A percentile compares a stretch with the other conserved stretches of the same genome.
Conservation (phyloP, 1,140 invertebrate species). For the Triops longicaudatus region DNA sequence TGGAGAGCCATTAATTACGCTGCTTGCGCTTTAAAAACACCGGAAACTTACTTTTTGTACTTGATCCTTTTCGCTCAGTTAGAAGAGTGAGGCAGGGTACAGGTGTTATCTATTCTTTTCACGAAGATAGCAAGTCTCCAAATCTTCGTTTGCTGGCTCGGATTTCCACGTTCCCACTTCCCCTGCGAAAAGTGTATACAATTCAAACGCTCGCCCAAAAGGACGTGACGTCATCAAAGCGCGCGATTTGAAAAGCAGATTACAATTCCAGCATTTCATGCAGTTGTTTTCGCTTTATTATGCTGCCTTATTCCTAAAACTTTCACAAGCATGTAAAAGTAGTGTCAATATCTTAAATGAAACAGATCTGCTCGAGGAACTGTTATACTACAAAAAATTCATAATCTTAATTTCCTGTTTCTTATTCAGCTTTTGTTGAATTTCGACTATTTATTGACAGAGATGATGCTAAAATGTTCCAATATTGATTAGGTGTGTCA, state of each 20-base stretch:
- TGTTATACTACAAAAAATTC: too few relatives aligned
- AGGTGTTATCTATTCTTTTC: background rate
- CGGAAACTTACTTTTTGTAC: background rate
- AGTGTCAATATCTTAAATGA: too few relatives aligned
- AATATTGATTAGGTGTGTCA: too few relatives aligned
- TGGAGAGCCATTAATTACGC: background rate
- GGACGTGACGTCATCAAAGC: background rate
- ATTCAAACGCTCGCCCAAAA: background rate
- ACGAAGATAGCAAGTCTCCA: background rate
- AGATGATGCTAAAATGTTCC: too few relatives aligned
- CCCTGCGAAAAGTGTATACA: background rate
- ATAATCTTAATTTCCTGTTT: too few relatives aligned
- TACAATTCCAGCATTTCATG: too few relatives aligned
- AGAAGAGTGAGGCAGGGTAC: background rate
- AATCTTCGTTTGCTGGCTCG: background rate
- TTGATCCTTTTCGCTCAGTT: background rate
- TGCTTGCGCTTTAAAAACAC: background rate
- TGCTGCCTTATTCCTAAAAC: too few relatives aligned
- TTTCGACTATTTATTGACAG: too few relatives aligned
- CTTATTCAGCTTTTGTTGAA: too few relatives aligned
- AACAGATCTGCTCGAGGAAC: too few relatives aligned
- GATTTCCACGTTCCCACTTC: slow-evolving; percentile 1
- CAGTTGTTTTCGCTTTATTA: too few relatives aligned
- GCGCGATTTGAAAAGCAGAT: background rate
- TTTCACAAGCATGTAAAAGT: too few relatives aligned